A percentile compares a stretch with the other conserved stretches of the same genome.
These are phyloP conservation scores for Ranitomeya variabilis DNA, from an alignment of 2,113 vertebrate genomes.

Conservation along the genomic window DNA sequence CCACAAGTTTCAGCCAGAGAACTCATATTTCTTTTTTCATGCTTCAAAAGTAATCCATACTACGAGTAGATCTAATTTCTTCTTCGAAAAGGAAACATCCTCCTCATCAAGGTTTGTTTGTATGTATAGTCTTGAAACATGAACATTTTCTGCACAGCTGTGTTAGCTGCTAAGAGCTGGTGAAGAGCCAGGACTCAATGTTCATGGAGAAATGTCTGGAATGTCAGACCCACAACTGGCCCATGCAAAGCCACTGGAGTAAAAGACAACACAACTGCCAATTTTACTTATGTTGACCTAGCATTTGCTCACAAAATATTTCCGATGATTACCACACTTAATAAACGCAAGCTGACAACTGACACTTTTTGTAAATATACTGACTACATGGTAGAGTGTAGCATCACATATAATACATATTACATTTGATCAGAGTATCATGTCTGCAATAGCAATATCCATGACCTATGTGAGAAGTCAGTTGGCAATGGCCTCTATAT, in stretches of 20 bases:
- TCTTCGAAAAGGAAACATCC: conserved; percentile 67
- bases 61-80: conserved; percentile 70
- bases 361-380: not conserved
- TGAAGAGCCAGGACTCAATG: conserved; percentile 61
- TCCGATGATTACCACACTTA: not conserved
- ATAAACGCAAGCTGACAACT: not conserved
- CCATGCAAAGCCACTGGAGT: conserved; percentile 58
- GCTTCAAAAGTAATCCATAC: conserved; percentile 68
- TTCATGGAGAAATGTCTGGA: conserved; percentile 66
- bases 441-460: not conserved
- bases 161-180: conserved; percentile 55
- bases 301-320: conserved; percentile 31
- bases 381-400: not conserved
- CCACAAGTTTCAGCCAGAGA: conserved; percentile 72
- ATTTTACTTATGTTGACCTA: not conserved
- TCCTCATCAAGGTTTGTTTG: conserved; percentile 63
- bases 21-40: conserved; percentile 72
- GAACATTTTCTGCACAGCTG: conserved; percentile 69
- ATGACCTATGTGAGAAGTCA: not conserved
- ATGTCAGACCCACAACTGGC: conserved; percentile 71
- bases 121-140: conserved; percentile 56
- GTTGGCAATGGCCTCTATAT: not conserved
- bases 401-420: no score
- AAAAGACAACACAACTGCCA: conserved; percentile 57
- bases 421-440: not conserved